phyloP scores from a whole-genome alignment of 2,888 invertebrate species.

The Leucoptera coffeella region DNA sequence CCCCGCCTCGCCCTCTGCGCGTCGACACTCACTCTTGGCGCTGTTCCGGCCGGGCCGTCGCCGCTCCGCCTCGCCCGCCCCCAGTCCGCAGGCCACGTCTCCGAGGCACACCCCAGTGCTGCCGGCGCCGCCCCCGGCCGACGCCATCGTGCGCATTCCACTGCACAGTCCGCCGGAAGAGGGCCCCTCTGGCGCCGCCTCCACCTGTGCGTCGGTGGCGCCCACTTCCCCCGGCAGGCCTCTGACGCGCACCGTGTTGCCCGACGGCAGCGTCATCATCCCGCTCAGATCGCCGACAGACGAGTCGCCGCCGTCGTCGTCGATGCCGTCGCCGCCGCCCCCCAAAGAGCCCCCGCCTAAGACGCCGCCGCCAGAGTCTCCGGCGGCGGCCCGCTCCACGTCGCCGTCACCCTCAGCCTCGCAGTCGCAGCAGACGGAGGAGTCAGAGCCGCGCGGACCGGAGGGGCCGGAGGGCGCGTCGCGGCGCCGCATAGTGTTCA shows the following conservation, averaged over 20 bases:
- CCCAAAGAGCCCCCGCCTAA: not conserved
- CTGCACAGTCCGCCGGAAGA: conserved; percentile 70
- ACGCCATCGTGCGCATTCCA: conserved; percentile 66
- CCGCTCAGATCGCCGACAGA: conserved; percentile 47
- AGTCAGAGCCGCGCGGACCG: conserved; percentile 1
- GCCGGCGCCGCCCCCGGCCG: conserved; percentile 14
- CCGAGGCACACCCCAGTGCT: conserved; percentile 18
- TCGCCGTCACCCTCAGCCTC: conserved; percentile 1
- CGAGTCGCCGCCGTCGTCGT: conserved; percentile 10
- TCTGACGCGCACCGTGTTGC: conserved; percentile 27
- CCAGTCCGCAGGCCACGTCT: conserved; percentile 14
- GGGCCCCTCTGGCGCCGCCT: conserved; percentile 18
- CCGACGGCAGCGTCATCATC: conserved; percentile 55
- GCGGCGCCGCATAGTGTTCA: conserved; percentile 1
- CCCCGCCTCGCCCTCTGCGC: conserved; percentile 50
- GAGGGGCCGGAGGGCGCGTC: conserved; percentile 3
- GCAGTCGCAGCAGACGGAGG: conserved; percentile 1
- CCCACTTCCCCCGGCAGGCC: conserved; percentile 1
- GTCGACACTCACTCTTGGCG: conserved; percentile 60
- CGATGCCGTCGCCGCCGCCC: not conserved
- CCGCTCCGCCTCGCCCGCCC: conserved; percentile 11
- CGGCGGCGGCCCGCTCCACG: conserved; percentile 2
- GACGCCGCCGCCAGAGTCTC: too few species aligned
- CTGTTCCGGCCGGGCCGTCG: conserved; percentile 56
- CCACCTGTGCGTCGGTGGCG: conserved; percentile 6